Conservation (phyloP, 2,113 vertebrate genomes). For the Ammodramus savannarum region DNA sequence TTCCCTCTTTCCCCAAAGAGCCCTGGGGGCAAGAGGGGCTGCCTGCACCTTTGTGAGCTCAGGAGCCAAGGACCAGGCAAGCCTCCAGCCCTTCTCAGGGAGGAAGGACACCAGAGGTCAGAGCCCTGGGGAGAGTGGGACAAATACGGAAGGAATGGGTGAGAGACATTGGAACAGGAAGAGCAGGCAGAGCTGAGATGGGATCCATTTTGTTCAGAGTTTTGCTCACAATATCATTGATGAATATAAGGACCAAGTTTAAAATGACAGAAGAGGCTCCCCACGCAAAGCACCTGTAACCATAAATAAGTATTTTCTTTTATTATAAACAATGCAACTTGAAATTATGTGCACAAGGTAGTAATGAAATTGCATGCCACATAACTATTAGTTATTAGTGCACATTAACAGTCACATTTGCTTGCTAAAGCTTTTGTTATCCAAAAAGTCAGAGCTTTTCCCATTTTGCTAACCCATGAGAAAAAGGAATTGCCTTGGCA, state of each 20-base stretch:
- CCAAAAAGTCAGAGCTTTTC: background rate
- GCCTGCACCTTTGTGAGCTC: background rate
- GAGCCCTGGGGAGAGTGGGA: rapidly evolving
- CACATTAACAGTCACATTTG: background rate
- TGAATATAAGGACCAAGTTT: background rate
- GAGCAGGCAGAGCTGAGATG: background rate
- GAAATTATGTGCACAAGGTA: background rate
- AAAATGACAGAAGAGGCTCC: background rate
- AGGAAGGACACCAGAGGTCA: background rate
- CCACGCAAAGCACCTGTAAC: background rate
- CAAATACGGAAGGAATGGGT: rapidly evolving
- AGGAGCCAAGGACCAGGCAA: background rate
- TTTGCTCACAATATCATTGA: background rate
- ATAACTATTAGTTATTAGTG: background rate
- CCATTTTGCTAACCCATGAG: background rate
- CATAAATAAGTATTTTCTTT: background rate
- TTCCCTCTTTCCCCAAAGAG: background rate
- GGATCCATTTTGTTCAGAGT: background rate
- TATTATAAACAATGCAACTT: background rate
- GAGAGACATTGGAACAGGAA: background rate
- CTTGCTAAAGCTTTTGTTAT: background rate
- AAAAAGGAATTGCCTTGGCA: background rate
- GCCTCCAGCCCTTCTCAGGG: background rate
- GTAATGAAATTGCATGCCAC: background rate
- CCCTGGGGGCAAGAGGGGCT: background rate